phyloP scores from a whole-genome alignment of 2,888 invertebrate genomes.

The Sinelater perroti region DNA sequence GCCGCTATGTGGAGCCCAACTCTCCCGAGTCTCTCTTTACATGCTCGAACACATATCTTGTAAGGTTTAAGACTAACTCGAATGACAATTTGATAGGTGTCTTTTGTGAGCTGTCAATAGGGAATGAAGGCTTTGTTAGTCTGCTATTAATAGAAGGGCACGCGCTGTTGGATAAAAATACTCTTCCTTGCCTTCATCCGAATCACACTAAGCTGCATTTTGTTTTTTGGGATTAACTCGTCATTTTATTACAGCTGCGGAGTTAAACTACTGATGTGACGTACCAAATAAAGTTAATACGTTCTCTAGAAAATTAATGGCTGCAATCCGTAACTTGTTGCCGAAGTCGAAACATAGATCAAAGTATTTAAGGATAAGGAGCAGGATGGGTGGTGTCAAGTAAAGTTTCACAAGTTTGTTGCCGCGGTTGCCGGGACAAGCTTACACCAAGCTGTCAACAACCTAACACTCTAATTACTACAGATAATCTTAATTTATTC shows the following conservation, averaged over 20 bases:
- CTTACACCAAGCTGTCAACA: constrained; percentile 42
- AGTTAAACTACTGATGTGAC: not conserved
- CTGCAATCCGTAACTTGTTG: constrained; percentile 42
- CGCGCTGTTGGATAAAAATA: no score
- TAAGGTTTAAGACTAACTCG: constrained; percentile 37
- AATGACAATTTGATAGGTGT: constrained; percentile 37
- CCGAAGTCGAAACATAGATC: constrained; percentile 41
- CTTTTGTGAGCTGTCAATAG: constrained; percentile 31
- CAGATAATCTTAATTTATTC: constrained; percentile 38
- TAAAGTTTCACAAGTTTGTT: constrained; percentile 38
- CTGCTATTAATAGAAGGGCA: constrained; percentile 8
- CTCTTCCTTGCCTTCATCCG: not conserved
- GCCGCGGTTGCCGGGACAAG: constrained; percentile 36
- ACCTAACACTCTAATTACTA: constrained; percentile 41
- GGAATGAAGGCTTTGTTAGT: constrained; percentile 26
- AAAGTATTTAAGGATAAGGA: constrained; percentile 42
- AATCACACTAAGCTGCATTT: not conserved
- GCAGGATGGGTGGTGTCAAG: constrained; percentile 35
- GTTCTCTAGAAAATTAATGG: constrained; percentile 36
- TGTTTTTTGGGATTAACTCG: not conserved
- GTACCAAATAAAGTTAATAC: constrained; percentile 29
- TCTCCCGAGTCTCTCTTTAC: constrained; percentile 44
- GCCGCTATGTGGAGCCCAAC: constrained; percentile 43
- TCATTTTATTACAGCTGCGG: not conserved
- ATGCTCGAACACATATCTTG: constrained; percentile 45